Evolutionary conservation across 2,888 invertebrate genomes (phyloP).

Genomic region (Clistopyga incitator): DNA sequence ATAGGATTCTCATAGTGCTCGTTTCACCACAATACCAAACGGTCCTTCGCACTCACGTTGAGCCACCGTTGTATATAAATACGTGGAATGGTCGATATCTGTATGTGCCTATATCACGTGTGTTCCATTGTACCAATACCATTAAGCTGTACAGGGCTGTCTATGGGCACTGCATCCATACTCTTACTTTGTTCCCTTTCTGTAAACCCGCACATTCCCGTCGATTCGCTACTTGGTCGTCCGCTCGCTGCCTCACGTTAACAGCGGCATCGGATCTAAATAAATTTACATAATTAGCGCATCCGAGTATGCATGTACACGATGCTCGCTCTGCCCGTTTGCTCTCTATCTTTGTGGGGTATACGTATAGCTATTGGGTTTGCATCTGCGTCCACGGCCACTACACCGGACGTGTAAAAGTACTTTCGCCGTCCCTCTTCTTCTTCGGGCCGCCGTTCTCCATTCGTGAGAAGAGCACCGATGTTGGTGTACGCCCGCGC

Average conservation of each 20-base stretch:
- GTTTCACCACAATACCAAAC: constrained; percentile 46
- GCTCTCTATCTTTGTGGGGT: constrained; percentile 35
- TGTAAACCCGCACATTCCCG: constrained; percentile 26
- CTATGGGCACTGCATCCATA: not conserved
- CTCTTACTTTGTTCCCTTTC: constrained; percentile 3
- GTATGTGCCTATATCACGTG: constrained; percentile 1
- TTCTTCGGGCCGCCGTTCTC: constrained; percentile 24
- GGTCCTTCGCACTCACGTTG: constrained; percentile 27
- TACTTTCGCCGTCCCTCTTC: constrained; percentile 19
- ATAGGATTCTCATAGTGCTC: constrained; percentile 46
- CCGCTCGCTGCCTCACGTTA: constrained; percentile 71
- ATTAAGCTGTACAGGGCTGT: constrained; percentile 21
- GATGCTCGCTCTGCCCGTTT: constrained; percentile 64
- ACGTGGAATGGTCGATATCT: not conserved
- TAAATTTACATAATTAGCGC: constrained; percentile 80
- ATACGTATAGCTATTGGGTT: constrained; percentile 23
- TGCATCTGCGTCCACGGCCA: constrained; percentile 41
- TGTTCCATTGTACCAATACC: not conserved
- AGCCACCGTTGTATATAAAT: constrained; percentile 1
- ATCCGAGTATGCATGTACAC: constrained; percentile 73
- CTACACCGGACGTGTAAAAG: constrained; percentile 47
- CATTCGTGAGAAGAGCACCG: constrained; percentile 23
- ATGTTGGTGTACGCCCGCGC: constrained; percentile 15
- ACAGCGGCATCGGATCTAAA: constrained; percentile 76
- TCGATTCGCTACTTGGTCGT: constrained; percentile 61